Conservation (phyloP, 2,113 vertebrate genomes). For the Glaucidium brasilianum region DNA sequence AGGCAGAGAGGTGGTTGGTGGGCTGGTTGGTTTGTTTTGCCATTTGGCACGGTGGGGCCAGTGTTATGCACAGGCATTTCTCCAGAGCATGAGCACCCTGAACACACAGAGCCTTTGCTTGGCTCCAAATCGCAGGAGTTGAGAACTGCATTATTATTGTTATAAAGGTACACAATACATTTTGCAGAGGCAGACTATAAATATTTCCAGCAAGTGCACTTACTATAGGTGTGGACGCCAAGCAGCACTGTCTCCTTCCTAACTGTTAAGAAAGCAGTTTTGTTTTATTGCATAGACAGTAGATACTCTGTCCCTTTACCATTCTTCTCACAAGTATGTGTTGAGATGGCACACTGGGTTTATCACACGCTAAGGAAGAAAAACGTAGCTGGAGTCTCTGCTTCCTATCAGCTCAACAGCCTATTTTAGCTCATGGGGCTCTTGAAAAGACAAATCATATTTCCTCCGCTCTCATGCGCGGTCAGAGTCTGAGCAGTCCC, state of each 20-base stretch:
- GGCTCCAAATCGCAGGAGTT: neutral
- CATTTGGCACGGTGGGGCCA: neutral
- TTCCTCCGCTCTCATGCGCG: neutral
- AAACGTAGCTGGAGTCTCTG: conserved; percentile 8
- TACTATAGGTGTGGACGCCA: conserved; percentile 7
- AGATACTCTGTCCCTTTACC: neutral
- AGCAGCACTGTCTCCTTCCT: conserved; percentile 25
- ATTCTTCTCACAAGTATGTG: neutral
- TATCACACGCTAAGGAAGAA: conserved; percentile 12
- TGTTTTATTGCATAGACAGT: conserved; percentile 4
- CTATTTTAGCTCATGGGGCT: conserved; percentile 5
- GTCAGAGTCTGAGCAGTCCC: neutral
- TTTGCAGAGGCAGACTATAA: neutral
- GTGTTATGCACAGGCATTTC: accelerated
- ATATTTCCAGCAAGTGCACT: conserved; percentile 18
- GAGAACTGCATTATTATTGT: neutral
- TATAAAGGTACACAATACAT: neutral
- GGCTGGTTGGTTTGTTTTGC: neutral
- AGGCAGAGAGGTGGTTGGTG: neutral
- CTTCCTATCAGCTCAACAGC: conserved; percentile 36
- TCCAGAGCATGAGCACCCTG: neutral
- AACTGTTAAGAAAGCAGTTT: neutral
- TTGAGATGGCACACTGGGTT: neutral
- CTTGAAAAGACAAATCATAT: neutral
- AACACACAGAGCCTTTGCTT: neutral